A percentile compares a stretch with the other conserved stretches of the same genome.
These are phyloP conservation scores for Magallana ariakensis DNA, from an alignment of 1,140 invertebrate species.

Conservation along the genomic window DNA sequence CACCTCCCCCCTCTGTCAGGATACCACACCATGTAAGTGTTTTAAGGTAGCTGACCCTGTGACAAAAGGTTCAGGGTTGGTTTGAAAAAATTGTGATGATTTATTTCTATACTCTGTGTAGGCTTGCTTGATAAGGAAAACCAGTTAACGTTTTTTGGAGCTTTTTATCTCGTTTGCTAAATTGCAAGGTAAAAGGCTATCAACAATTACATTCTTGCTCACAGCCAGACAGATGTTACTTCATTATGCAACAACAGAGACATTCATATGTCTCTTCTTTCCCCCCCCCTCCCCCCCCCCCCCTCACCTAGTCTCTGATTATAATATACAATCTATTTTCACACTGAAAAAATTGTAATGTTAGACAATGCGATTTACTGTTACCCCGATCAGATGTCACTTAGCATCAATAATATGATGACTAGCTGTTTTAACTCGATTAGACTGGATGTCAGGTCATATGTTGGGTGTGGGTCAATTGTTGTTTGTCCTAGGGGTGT, in stretches of 20 bases:
- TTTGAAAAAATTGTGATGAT: background rate
- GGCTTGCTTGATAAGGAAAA: too few species aligned
- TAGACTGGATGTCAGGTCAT: slow-evolving; percentile 1
- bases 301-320: background rate
- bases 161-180: background rate
- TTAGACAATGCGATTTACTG: background rate
- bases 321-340: too few species aligned
- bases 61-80: too few species aligned
- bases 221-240: background rate
- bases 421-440: background rate
- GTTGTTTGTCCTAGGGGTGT: slow-evolving; percentile 28
- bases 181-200: background rate
- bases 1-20: slow-evolving; percentile 7
- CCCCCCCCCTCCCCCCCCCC: background rate
- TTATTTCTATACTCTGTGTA: too few species aligned
- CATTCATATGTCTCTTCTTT: background rate
- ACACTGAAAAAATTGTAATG: too few species aligned
- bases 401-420: background rate
- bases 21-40: slow-evolving; percentile 23
- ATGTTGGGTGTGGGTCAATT: background rate
- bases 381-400: background rate
- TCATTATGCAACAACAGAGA: background rate
- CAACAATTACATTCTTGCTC: background rate
- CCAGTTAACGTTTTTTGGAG: too few species aligned
- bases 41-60: background rate